Conservation (phyloP, 2,888 invertebrate genomes). For the Zhuqinia jingwanae region DNA sequence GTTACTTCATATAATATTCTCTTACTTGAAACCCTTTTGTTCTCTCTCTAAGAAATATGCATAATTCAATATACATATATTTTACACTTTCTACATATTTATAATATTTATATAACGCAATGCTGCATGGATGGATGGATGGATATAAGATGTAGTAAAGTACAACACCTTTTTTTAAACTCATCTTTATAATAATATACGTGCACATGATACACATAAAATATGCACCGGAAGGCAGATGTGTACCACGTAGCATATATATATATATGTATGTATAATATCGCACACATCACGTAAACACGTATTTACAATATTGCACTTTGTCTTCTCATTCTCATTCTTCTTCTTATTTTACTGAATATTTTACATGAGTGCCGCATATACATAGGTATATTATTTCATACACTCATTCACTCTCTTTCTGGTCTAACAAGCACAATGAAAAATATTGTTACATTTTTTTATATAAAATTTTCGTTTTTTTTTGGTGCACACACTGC, state of each 20-base stretch:
- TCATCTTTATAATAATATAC: too few species aligned
- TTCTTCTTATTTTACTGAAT: neutral
- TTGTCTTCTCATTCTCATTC: neutral
- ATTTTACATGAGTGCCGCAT: neutral
- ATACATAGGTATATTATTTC: neutral
- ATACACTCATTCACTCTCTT: neutral
- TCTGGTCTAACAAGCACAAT: neutral
- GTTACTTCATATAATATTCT: neutral
- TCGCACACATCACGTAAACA: neutral
- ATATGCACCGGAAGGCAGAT: too few species aligned
- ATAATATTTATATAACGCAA: neutral
- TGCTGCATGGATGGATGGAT: too few species aligned
- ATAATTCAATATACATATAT: neutral
- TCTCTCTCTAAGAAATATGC: neutral
- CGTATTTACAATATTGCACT: conserved; percentile 13
- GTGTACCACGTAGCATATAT: too few species aligned
- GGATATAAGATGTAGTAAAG: too few species aligned
- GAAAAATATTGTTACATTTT: neutral
- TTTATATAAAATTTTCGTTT: neutral
- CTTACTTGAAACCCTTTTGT: neutral
- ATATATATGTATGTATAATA: neutral
- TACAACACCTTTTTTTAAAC: neutral
- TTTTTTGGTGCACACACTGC: neutral
- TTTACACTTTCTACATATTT: neutral
- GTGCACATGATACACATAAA: too few species aligned